These are phyloP conservation scores for Agonopterix arenella DNA, from an alignment of 2,888 invertebrate genomes.

Conservation along the genomic window DNA sequence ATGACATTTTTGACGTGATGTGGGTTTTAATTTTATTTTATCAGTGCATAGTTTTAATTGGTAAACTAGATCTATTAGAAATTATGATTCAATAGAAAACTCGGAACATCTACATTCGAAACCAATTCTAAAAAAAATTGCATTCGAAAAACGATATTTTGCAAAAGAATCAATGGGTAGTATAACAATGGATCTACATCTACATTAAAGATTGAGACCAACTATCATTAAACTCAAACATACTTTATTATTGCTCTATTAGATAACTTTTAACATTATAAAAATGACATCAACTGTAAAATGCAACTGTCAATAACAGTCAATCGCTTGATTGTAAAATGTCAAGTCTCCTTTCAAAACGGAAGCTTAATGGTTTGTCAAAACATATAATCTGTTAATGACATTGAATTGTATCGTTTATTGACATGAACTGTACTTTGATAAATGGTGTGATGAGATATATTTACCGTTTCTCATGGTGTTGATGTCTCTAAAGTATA, in stretches of 20 bases:
- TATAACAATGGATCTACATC: too few species aligned
- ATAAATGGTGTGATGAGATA: slow-evolving; percentile 58
- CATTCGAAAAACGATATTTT: too few species aligned
- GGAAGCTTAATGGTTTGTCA: slow-evolving; percentile 65
- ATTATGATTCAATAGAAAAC: not conserved
- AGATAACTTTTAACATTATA: slow-evolving; percentile 43
- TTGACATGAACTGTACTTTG: slow-evolving; percentile 30
- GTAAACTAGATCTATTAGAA: slow-evolving; percentile 6
- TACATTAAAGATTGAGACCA: not conserved
- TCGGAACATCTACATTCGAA: not conserved
- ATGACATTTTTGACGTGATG: slow-evolving; percentile 53
- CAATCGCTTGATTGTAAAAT: slow-evolving; percentile 43
- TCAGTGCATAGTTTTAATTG: slow-evolving; percentile 17
- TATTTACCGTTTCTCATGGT: too few species aligned
- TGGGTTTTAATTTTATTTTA: slow-evolving; percentile 37
- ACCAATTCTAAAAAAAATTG: too few species aligned
- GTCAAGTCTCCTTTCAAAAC: slow-evolving; percentile 41
- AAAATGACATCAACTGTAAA: slow-evolving; percentile 61
- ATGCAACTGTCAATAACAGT: slow-evolving; percentile 56
- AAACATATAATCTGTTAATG: slow-evolving; percentile 68
- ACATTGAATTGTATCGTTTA: slow-evolving; percentile 39
- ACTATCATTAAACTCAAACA: slow-evolving; percentile 24
- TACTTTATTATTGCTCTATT: slow-evolving; percentile 18
- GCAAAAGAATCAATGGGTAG: too few species aligned
- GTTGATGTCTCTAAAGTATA: too few species aligned